Evolutionary conservation across 2,797 vertebrate species (phyloP).

Genomic region (Pogoniulus pusillus): DNA sequence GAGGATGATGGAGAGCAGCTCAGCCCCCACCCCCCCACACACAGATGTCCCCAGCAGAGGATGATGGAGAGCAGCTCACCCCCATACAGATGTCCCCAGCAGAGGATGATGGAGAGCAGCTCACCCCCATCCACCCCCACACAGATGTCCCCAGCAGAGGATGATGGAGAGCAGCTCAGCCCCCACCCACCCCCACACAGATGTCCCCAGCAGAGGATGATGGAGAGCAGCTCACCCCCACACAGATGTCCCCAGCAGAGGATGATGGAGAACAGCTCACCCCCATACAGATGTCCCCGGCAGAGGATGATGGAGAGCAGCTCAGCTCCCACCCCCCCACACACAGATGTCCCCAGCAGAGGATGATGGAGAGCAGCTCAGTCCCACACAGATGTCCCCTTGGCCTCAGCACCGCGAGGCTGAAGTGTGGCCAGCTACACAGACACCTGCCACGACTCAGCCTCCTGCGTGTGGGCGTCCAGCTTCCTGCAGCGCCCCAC

Average conservation of each 20-base stretch:
- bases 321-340: neutral
- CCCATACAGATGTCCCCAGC: neutral
- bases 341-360: neutral
- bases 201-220: neutral
- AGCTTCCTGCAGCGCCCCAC: neutral
- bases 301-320: neutral
- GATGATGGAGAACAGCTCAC: neutral
- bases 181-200: neutral
- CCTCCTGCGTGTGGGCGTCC: neutral
- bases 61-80: neutral
- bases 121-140: neutral
- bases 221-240: neutral
- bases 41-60: neutral
- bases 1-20: neutral
- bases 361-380: neutral
- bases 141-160: neutral
- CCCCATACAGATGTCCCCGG: neutral
- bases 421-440: neutral
- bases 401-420: fast-evolving
- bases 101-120: neutral
- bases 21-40: neutral
- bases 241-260: neutral
- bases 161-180: neutral
- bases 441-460: neutral
- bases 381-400: neutral